Evolutionary conservation across 1,140 invertebrate species (phyloP), one percentile per base, ranked within the genome.

Genomic region (Eciton burchellii): DNA sequence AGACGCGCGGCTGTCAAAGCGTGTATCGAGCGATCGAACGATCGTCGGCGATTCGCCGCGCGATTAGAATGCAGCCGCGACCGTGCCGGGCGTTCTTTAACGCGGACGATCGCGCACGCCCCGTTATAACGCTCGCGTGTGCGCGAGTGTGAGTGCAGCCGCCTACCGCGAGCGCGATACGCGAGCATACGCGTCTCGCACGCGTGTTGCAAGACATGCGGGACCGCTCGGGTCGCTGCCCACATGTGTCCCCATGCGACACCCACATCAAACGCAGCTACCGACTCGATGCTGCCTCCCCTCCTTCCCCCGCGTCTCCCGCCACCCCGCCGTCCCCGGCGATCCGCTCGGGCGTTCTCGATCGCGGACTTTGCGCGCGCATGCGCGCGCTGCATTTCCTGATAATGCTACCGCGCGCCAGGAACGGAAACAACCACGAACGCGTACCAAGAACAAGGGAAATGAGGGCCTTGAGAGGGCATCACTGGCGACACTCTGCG

Each of bases 161-260:
- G 52, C 35, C 35, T 35, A 35, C 35, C 35, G 35, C 35, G 6
- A 35, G 6, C 35, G 35, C 35, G 35, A 45, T 43, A 43, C 41
- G n/a, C 5, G 21, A 16, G 26, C 26, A n/a, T 11, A 16, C 81
- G 65, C 14, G 77, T 81, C 66, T n/a, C n/a, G n/a, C 77, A 72
- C 26, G 29, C 56, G 82, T 87, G 84, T 90, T 89, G 90, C 84
- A 91, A 89, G 88, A 91, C 85, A 52, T 29, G 35, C 21, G 59
- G 35, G 85, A 43, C 88, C 86, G 35, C 35, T 6, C 6, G 77
- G 90, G 89, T 89, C 90, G 86, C 90, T 90, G 83, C 91, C 91
- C 90, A 91, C 91, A 86, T 89, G 70, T 45, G 21, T 77, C 54
- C 47, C 26, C 54, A 24, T 14, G 54, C 65, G 77, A 91, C 89